phyloP scores from a whole-genome alignment of 1,140 invertebrate species.

The Nephotettix cincticeps region DNA sequence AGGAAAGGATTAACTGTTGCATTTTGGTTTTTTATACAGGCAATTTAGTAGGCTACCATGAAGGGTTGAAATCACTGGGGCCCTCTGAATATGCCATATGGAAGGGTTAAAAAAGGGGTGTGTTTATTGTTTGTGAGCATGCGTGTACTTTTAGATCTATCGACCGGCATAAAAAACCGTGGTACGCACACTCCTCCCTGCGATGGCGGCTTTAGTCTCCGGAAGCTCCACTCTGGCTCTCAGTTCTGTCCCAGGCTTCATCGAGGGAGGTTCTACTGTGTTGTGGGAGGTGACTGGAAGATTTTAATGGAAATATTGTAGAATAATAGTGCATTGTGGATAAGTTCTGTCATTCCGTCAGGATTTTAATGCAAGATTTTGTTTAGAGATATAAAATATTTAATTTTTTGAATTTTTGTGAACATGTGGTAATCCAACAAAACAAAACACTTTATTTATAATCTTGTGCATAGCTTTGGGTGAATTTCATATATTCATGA shows the following conservation, averaged over 20 bases:
- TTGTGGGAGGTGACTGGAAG: not conserved
- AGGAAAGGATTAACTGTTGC: conserved; percentile 27
- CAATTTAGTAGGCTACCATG: not conserved
- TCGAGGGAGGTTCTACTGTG: conserved; percentile 6
- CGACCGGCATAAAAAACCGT: conserved; percentile 17
- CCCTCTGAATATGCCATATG: conserved; percentile 2
- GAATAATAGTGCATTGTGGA: no score
- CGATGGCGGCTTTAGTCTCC: conserved; percentile 14
- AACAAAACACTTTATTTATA: no score
- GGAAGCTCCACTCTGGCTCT: conserved; percentile 18
- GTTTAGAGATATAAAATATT: no score
- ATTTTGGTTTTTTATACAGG: conserved; percentile 22
- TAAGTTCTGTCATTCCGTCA: no score
- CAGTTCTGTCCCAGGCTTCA: conserved; percentile 14
- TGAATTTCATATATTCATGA: no score
- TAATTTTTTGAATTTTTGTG: no score
- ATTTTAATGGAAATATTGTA: not conserved
- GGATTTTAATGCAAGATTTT: no score
- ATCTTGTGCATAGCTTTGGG: no score
- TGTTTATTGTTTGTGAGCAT: conserved; percentile 22
- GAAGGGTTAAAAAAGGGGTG: conserved; percentile 26
- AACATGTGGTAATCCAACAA: no score
- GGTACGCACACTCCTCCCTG: conserved; percentile 21
- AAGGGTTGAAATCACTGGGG: conserved; percentile 22
- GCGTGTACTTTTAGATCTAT: conserved; percentile 14